Base-by-base conservation (phyloP, 2,888 invertebrate genomes). In the Melinaea menophilus region DNA sequence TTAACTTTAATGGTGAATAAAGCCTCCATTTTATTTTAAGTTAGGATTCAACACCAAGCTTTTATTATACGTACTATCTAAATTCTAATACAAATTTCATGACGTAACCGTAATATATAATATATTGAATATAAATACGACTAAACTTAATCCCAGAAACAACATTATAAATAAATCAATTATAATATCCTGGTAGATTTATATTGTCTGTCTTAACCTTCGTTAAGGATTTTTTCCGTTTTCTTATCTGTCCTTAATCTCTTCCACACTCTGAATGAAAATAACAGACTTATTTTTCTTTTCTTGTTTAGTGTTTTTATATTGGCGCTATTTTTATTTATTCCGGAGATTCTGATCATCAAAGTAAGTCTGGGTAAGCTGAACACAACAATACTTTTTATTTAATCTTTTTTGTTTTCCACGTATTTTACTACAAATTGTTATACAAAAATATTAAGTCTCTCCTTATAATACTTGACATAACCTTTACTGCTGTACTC, bases 191-290 rank as follows among this genome's bases (percentile, higher is more conserved):
- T 31, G 51, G 51, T 31, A 5, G 5, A 31, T 51, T 51, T 51
- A 51, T 11, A 31, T 51, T 7, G 51, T 51, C 51, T 51, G 5
- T 31, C 11, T 22, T 51, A 51, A 51, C 51, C 37, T 59, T 22
- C 33, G n/a, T 57, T 57, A 4, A 31, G 5, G 22, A 51, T 51
- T 51, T 51, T 31, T 11, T 7, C 11, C 51, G 31, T 11, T 51
- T 31, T 51, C 11, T 59, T 51, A 54, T 59, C 59, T 54, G 22
- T n/a, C 35, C 35, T 34, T 37, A 59, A 59, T 59, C 51, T 59
- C 31, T 59, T 59, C 37, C 51, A 37, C 22, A 7, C 51, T 37
- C 35, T 12, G 12, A 12, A 4, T 37, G 35, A 51, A 51, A 51
- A 31, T 31, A 51, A 51, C 11, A 7, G 51, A 31, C 31, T 51